Percentiles rank a stretch among this genome's conserved stretches.
phyloP scores from a whole-genome alignment of 2,888 invertebrate species.

The Hypomecis atomaria region DNA sequence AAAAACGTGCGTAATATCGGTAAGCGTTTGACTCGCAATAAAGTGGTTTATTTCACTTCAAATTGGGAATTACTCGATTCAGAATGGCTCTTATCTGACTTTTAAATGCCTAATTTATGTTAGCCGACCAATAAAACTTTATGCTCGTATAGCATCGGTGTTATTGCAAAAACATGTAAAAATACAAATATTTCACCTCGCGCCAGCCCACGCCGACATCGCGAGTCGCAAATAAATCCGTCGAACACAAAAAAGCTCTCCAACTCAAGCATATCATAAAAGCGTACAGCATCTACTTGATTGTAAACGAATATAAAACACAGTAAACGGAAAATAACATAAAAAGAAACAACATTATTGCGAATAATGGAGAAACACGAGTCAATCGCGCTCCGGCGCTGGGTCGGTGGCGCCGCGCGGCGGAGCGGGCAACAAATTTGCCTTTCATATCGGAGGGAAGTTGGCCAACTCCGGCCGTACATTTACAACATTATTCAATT shows the following conservation, averaged over 20 bases:
- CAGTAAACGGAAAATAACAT: conserved; percentile 31
- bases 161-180: conserved; percentile 14
- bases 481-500: conserved; percentile 73
- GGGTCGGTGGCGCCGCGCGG: conserved; percentile 21
- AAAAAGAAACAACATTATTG: conserved; percentile 35
- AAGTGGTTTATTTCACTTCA: conserved; percentile 54
- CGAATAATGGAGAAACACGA: conserved; percentile 36
- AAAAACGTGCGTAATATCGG: conserved; percentile 74
- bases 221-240: conserved; percentile 15
- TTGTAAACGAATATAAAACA: conserved; percentile 29
- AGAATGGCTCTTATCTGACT: conserved; percentile 31
- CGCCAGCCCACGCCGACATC: neutral
- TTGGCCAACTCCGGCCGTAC: conserved; percentile 50
- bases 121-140: conserved; percentile 19
- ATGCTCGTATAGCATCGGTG: conserved; percentile 4
- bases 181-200: conserved; percentile 1
- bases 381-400: conserved; percentile 28
- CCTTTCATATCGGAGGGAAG: conserved; percentile 42
- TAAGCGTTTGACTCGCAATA: conserved; percentile 73
- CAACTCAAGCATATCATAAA: conserved; percentile 17
- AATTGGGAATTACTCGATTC: conserved; percentile 46
- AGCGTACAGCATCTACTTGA: conserved; percentile 24
- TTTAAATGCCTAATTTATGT: conserved; percentile 32
- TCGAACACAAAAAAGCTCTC: conserved; percentile 18
- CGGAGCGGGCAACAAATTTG: conserved; percentile 42